These are phyloP conservation scores for Maniola hyperantus DNA, from an alignment of 2,888 invertebrate species.

Conservation along the genomic window DNA sequence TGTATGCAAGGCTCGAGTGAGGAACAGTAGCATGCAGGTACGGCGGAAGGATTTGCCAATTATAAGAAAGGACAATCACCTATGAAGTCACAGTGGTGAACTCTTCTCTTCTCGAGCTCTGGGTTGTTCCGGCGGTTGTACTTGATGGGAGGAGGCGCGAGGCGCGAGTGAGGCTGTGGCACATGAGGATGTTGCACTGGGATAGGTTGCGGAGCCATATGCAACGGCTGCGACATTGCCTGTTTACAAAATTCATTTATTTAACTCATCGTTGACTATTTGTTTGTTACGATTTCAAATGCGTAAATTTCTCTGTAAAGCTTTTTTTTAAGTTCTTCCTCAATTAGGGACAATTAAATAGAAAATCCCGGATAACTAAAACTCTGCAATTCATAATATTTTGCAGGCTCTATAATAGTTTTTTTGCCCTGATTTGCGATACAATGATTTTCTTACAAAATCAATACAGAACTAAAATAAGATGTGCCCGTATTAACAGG, in stretches of 20 bases:
- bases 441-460: no score
- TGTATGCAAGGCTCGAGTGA: not conserved
- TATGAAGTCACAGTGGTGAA: constrained; percentile 98
- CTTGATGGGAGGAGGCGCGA: constrained; percentile 79
- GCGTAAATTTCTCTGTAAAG: no score
- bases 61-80: constrained; percentile 72
- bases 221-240: constrained; percentile 60
- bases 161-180: constrained; percentile 59
- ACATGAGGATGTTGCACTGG: constrained; percentile 44
- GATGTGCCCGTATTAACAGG: no score
- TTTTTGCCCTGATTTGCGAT: no score
- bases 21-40: not conserved
- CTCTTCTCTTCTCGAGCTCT: constrained; percentile 96
- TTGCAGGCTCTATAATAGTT: no score
- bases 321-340: not conserved
- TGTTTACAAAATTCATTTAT: constrained; percentile 30
- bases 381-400: no score
- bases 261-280: no score
- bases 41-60: not conserved
- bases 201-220: constrained; percentile 51
- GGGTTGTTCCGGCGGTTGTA: constrained; percentile 98
- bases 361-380: no score
- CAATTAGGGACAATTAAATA: no score
- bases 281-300: no score
- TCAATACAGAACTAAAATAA: no score